Base-by-base conservation (phyloP, 2,113 vertebrate genomes). In the Syngnathus floridae region DNA sequence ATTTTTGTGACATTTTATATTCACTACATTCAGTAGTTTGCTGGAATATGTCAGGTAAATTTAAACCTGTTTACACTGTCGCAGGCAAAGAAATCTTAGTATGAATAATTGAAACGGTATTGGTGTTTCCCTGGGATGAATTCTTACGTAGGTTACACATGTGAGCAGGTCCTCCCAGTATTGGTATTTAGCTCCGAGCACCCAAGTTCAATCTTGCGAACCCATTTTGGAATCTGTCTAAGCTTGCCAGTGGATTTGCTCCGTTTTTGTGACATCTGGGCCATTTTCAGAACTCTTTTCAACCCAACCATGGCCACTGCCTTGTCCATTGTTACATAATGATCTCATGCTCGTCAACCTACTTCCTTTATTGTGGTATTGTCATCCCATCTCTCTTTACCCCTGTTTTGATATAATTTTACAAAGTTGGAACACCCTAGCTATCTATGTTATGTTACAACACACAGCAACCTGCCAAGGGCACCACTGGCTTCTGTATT, bases 351-450 rank as follows among this genome's bases (percentile, higher is more conserved):
- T 74, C 67, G 70, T 64, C 61, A 49, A 46, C 13, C 40, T 51
- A 2, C 62, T 63, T 71, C 37, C 37, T 37, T 46, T n/a, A 14
- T 36, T 62, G 59, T 21, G 36, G n/a, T 56, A 1, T 14, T n/a
- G 36, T 56, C 49, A 68, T 67, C 51, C 48, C 49, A 48, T 77
- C 37, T 0, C 13, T 6, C 36, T 58, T 49, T 7, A 17, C 66
- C 26, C 63, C 26, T 4, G 21, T 46, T 10, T 5, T 31, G 40
- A 43, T 74, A 81, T 85, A 75, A 37, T 35, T 69, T 85, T 73
- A 76, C 71, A 16, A 68, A 66, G 73, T 41, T 51, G 45, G 64
- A 31, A 58, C 49, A 14, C 56, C 48, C 64, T 12, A 10, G 3
- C 14, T 19, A 55, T 55, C 21, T 22, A 31, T 55, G 52, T 12